Conservation (phyloP, 1,140 invertebrate genomes). For the Ceratina japonica region DNA sequence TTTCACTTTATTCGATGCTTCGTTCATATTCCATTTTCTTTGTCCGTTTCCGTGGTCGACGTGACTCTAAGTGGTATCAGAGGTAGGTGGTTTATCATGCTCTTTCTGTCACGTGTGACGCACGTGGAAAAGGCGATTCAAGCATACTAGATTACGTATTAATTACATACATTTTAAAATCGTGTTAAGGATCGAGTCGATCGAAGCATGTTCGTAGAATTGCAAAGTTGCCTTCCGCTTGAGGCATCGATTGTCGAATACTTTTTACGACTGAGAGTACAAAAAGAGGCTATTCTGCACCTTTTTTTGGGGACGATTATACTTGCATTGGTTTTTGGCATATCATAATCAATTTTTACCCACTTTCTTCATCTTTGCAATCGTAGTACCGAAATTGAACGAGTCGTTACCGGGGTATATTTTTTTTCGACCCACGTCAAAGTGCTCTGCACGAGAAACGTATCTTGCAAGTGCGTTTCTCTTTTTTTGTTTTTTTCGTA, state of each 20-base stretch:
- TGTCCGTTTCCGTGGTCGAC: not conserved
- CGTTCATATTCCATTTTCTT: constrained; percentile 20
- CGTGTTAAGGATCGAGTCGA: constrained; percentile 15
- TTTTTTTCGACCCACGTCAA: not conserved
- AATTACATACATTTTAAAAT: constrained; percentile 13
- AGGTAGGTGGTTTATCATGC: constrained; percentile 33
- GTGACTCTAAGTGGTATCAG: constrained; percentile 23
- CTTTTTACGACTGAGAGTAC: constrained; percentile 33
- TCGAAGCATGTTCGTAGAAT: constrained; percentile 41
- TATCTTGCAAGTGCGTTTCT: not conserved
- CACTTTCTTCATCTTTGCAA: not conserved
- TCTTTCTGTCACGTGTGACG: not conserved
- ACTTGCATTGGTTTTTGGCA: constrained; percentile 16
- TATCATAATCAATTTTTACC: not conserved
- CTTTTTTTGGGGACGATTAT: not conserved
- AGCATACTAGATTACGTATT: constrained; percentile 21
- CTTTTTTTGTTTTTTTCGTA: not conserved
- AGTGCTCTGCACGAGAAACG: not conserved
- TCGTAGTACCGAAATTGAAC: not conserved
- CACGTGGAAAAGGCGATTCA: constrained; percentile 2
- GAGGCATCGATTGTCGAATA: not conserved
- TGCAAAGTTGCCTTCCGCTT: constrained; percentile 14
- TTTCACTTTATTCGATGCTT: constrained; percentile 29
- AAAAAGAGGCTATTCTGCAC: constrained; percentile 18
- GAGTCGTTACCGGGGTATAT: not conserved